Base-by-base conservation (phyloP, 92 coral and sea anemone genomes). In the Phymanthus crucifer region DNA sequence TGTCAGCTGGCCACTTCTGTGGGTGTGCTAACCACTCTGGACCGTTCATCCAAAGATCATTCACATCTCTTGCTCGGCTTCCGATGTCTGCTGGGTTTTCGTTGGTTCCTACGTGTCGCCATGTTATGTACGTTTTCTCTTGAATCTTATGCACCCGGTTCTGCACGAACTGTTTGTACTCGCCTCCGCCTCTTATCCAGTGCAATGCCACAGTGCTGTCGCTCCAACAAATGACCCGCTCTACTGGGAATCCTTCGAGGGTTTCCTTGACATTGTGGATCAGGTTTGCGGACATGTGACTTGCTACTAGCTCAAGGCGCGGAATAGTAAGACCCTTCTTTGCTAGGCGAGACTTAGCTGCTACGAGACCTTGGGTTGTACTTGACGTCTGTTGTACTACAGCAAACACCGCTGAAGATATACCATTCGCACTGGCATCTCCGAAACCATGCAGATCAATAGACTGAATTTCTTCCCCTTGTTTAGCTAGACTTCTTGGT, bases 1-100 rank as follows among this genome's bases (percentile, higher is more conserved):
- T 77, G 16, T 87, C 74, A 29, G 88, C 73, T 2, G 91, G 86
- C 91, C 86, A 88, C 24, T 73, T 19, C 1, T 66, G 85, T 32
- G 38, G 69, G 52, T 54, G 50, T 34, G 57, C 52, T 19, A 83
- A 54, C 84, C 87, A 83, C 29, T 19, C 77, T 36, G 91, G 81
- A 47, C 88, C 84, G 11, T 83, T 61, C 81, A 85, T 78, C 86
- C 86, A 88, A 46, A 70, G 82, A 17, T 70, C 74, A 32, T 10
- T 23, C 7, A 70, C 74, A 12, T 16, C 6, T 13, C 70, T 70
- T 31, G 36, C 38, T 45, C 80, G 21, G 80, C 80, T 75, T 6
- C 69, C 80, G 5, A 75, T 35, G 34, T 75, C 80, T 47, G 80
- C 80, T 26, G 80, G 74, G n/a, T 70, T 70, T 17, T 70, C 67